Conservation (phyloP, 2,797 vertebrate species). For the Pelochelys cantorii region DNA sequence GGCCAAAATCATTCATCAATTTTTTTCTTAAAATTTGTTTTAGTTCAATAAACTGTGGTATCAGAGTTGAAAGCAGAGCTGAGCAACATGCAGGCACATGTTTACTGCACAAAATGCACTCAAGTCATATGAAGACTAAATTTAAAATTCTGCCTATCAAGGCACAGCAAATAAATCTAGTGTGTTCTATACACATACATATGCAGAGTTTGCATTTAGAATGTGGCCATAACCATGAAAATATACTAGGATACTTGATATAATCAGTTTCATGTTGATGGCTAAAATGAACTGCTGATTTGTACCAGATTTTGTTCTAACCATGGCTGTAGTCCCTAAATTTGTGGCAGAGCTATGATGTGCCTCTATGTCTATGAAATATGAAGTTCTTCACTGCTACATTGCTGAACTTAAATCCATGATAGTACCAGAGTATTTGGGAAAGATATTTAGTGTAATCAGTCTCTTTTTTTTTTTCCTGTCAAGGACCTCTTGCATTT, state of each 20-base stretch:
- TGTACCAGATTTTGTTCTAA: background rate
- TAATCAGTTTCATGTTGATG: background rate
- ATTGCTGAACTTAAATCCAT: background rate
- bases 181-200: background rate
- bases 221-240: background rate
- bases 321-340: background rate
- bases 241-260: background rate
- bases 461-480: background rate
- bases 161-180: background rate
- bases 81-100: conserved; percentile 35
- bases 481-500: background rate
- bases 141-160: background rate
- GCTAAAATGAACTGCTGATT: background rate
- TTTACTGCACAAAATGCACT: background rate
- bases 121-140: background rate
- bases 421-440: background rate
- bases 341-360: background rate
- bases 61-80: background rate
- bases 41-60: background rate
- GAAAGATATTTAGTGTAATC: background rate
- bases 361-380: background rate
- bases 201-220: background rate
- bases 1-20: conserved; percentile 53
- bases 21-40: background rate
- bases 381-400: background rate